Evolutionary conservation across 2,888 invertebrate genomes (phyloP).

Genomic region (Catocala fraxini): DNA sequence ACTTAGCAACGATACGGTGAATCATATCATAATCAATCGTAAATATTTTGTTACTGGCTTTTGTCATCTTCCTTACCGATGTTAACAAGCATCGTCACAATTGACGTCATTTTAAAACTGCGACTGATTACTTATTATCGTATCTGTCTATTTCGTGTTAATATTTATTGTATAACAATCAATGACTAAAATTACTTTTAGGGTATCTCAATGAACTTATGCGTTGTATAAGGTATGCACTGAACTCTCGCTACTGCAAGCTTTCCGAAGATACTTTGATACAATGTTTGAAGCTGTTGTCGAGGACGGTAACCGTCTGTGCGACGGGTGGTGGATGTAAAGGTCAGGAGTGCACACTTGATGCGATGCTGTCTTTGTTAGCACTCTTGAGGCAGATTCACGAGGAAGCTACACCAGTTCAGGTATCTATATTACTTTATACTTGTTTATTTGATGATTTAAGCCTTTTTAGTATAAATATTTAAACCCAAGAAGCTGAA

Average conservation of each 20-base stretch:
- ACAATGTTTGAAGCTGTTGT: slow-evolving; percentile 59
- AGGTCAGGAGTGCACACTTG: slow-evolving; percentile 75
- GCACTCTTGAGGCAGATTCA: slow-evolving; percentile 67
- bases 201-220: slow-evolving; percentile 80
- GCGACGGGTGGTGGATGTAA: slow-evolving; percentile 74
- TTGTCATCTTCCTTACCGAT: too few species aligned
- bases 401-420: slow-evolving; percentile 67
- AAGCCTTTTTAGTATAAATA: too few species aligned
- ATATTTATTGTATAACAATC: neutral
- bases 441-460: too few species aligned
- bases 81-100: too few species aligned
- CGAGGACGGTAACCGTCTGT: slow-evolving; percentile 64
- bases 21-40: too few species aligned
- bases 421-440: slow-evolving; percentile 56
- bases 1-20: too few species aligned
- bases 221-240: slow-evolving; percentile 73
- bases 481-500: too few species aligned
- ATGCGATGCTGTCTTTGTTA: slow-evolving; percentile 68
- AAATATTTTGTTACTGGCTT: too few species aligned
- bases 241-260: slow-evolving; percentile 69
- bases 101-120: too few species aligned
- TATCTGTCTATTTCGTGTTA: neutral
- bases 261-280: slow-evolving; percentile 72
- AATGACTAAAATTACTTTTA: slow-evolving; percentile 38
- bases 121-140: too few species aligned